These are phyloP conservation scores for Ctena decussata DNA, from an alignment of 2,888 invertebrate genomes.

Conservation along the genomic window DNA sequence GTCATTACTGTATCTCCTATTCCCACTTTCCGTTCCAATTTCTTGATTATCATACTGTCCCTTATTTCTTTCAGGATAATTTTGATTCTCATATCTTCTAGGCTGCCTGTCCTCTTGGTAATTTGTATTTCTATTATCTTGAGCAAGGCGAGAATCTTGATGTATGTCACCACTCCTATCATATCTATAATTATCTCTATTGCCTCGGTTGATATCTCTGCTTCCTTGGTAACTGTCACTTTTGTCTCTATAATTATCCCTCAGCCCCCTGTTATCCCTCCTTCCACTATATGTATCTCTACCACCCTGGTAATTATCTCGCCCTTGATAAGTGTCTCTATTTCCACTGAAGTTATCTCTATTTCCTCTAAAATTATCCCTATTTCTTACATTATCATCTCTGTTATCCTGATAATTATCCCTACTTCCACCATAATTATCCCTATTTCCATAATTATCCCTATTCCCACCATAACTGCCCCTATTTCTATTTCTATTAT, in stretches of 20 bases:
- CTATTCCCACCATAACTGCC: neutral
- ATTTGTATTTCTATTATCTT: neutral
- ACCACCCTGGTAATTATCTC: neutral
- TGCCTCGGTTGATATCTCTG: conserved; percentile 4
- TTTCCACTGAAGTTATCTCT: conserved; percentile 4
- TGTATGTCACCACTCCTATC: neutral
- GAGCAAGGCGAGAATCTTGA: neutral
- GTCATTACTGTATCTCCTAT: neutral
- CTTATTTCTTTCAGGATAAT: neutral
- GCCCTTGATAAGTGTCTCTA: conserved; percentile 20
- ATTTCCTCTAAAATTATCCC: neutral
- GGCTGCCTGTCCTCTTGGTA: conserved; percentile 31
- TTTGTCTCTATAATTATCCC: neutral
- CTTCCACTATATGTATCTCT: conserved; percentile 17
- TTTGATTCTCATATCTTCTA: conserved; percentile 28
- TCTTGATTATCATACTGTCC: neutral
- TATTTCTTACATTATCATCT: neutral
- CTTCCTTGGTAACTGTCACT: neutral
- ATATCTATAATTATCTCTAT: conserved; percentile 8
- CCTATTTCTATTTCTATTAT: conserved; percentile 6
- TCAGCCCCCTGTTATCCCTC: neutral
- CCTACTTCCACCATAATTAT: neutral
- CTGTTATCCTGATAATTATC: neutral
- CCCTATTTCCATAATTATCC: conserved; percentile 11
- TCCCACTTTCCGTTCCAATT: neutral